Evolutionary conservation across 2,888 invertebrate genomes (phyloP), one percentile per base, ranked within the genome.

Genomic region (Melinopterus prodromus): DNA sequence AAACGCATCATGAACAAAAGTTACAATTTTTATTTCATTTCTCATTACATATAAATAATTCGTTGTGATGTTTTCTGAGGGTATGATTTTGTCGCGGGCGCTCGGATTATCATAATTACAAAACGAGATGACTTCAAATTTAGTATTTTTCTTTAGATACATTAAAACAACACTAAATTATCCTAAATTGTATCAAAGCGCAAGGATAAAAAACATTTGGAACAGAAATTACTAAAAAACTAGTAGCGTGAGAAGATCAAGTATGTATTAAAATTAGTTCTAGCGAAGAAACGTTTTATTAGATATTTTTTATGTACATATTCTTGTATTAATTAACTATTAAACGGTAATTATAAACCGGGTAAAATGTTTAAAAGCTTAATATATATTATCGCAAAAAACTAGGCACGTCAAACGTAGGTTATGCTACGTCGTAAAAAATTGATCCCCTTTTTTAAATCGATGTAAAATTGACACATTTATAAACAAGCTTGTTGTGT

Each of bases 371-470:
- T 74, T 36, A 15, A 36, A 35, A 35, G 37, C 74, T 74, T 74
- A 74, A 71, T 71, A 71, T 36, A 74, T 74, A 35, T 35, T 74
- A 74, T 74, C 74, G 35, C 36, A 16, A 74, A 71, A 71, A 74
- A 74, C 74, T 74, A 74, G 74, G 74, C 74, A 74, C 74, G 36
- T 74, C 37, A 35, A 53, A 74, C 71, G 16, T 71, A 74, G n/a
- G 37, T 74, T 26, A 74, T 35, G n/a, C 74, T 74, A 74, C 36
- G 36, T 26, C 35, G 36, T 74, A 74, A 74, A 74, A 74, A 74
- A 74, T 74, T 74, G 74, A 74, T 74, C 74, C 74, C 74, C 74
- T 26, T 74, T 71, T 74, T 26, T 74, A 53, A 53, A 74, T 74
- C 74, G 74, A 74, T 74, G 74, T 74, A 74, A 74, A 74, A 74